phyloP scores from a whole-genome alignment of 2,888 invertebrate genomes.

The Cephus rjabovi region DNA sequence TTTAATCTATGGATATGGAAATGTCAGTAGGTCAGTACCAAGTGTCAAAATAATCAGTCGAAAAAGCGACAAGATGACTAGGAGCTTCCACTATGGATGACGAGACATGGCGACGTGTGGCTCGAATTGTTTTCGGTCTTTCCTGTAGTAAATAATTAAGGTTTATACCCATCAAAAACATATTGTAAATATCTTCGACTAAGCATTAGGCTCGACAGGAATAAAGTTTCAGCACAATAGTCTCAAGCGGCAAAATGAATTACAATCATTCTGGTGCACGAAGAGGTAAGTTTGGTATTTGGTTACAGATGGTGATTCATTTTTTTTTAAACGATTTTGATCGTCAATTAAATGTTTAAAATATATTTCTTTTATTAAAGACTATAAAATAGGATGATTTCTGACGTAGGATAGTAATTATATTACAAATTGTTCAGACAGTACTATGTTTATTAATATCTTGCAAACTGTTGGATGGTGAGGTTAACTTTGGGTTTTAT shows the following conservation, averaged over 20 bases:
- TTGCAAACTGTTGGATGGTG: neutral
- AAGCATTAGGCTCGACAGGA: neutral
- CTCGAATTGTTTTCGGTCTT: conserved; percentile 41
- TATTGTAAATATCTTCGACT: conserved; percentile 21
- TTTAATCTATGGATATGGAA: neutral
- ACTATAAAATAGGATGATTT: neutral
- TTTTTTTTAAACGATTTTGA: neutral
- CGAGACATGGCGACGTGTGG: conserved; percentile 46
- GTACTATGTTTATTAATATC: neutral
- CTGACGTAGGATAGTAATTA: neutral
- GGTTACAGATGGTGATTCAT: conserved; percentile 8
- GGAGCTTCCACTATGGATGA: conserved; percentile 33
- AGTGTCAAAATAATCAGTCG: neutral
- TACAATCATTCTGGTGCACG: conserved; percentile 58
- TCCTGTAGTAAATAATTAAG: conserved; percentile 22
- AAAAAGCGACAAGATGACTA: neutral
- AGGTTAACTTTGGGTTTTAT: neutral
- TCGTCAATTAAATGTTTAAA: neutral
- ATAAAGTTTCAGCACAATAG: neutral
- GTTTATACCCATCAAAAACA: conserved; percentile 15
- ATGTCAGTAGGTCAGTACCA: neutral
- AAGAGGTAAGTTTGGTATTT: conserved; percentile 49
- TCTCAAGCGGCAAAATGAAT: conserved; percentile 48
- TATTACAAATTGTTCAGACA: neutral
- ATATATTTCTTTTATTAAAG: neutral